These are phyloP conservation scores for Spongilla lacustris DNA, from an alignment of 37 sponge, comb jelly and placozoan species.

Conservation along the genomic window DNA sequence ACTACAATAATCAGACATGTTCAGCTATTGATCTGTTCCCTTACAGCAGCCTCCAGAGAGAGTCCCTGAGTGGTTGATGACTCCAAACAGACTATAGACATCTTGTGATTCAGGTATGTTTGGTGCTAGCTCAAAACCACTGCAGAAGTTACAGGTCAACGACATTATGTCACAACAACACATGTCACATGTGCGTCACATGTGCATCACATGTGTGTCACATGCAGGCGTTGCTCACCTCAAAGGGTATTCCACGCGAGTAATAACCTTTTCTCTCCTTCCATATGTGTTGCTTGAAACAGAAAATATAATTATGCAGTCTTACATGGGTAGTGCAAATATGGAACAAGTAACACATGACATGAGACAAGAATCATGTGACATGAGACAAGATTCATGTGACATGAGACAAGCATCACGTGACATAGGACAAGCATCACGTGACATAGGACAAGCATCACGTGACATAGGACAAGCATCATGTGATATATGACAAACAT, in stretches of 20 bases:
- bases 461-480: no score
- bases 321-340: not conserved
- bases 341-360: no score
- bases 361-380: no score
- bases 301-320: not conserved
- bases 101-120: not conserved
- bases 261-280: not conserved
- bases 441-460: not conserved
- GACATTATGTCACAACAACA: no score
- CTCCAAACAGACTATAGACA: not conserved
- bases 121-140: not conserved
- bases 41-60: not conserved
- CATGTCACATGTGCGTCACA: no score
- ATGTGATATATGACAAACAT: no score
- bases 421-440: not conserved
- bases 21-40: not conserved
- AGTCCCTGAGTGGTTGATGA: not conserved
- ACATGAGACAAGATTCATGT: no score
- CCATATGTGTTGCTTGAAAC: not conserved
- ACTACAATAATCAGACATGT: no score
- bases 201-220: no score
- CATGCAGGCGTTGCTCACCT: not conserved
- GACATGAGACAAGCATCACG: not conserved
- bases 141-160: no score
- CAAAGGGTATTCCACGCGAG: not conserved